Evolutionary conservation across 1,140 invertebrate genomes (phyloP).

Genomic region (Scaptomyza hsui): DNA sequence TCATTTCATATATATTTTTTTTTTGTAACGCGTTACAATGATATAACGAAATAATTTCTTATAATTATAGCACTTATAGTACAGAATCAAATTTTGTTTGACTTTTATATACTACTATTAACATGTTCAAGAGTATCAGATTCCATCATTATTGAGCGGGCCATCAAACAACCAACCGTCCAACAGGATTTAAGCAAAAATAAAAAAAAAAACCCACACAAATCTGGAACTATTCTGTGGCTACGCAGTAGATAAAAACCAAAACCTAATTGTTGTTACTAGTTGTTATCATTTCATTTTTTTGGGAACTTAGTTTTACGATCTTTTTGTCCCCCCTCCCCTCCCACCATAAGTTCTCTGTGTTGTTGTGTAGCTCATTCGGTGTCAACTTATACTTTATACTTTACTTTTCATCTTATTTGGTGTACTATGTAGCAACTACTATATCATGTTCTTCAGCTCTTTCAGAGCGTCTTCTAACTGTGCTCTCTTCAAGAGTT

Average conservation of each 20-base stretch:
- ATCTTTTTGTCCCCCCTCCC: slow-evolving; percentile 26
- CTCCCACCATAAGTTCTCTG: slow-evolving; percentile 47
- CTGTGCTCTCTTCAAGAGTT: slow-evolving; percentile 19
- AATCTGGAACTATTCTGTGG: slow-evolving; percentile 59
- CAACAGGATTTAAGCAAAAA: slow-evolving; percentile 51
- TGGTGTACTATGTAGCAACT: slow-evolving; percentile 27
- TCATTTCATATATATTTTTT: slow-evolving; percentile 35
- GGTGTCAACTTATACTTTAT: slow-evolving; percentile 15
- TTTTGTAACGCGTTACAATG: slow-evolving; percentile 26
- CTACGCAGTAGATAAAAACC: slow-evolving; percentile 67
- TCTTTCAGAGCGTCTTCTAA: slow-evolving; percentile 10
- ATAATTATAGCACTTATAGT: slow-evolving; percentile 17
- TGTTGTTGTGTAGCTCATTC: slow-evolving; percentile 63
- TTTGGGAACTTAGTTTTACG: slow-evolving; percentile 35
- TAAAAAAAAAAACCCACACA: slow-evolving; percentile 33
- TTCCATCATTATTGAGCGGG: slow-evolving; percentile 84
- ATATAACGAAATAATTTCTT: background rate
- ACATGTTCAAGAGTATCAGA: slow-evolving; percentile 71
- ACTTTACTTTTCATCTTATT: slow-evolving; percentile 22
- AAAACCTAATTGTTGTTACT: slow-evolving; percentile 71
- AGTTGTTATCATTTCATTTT: slow-evolving; percentile 71
- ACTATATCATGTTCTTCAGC: slow-evolving; percentile 8
- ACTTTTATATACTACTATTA: slow-evolving; percentile 10
- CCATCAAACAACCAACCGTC: slow-evolving; percentile 75
- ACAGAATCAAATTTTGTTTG: slow-evolving; percentile 17